Evolutionary conservation across 2,797 vertebrate genomes (phyloP), one percentile per base, ranked within the genome.

Genomic region (Borostomias antarcticus): DNA sequence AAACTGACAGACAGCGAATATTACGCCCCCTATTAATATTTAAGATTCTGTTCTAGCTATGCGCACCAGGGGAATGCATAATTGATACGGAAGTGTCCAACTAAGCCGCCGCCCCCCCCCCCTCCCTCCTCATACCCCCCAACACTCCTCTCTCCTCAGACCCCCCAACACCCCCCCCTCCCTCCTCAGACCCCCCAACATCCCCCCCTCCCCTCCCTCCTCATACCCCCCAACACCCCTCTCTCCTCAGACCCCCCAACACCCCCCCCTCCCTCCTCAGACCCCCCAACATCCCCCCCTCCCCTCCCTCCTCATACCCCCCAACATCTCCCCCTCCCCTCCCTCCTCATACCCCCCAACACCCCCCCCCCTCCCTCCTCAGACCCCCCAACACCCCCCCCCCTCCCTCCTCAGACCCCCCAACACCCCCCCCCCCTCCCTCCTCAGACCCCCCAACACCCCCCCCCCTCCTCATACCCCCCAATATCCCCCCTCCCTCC

Each of bases 11-110:
- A 70, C 35, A 32, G 48, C 30, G 52, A 69, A 71, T n/a, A 62
- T 78, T 72, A 77, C 66, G 68, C 67, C 11, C n/a, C 58, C 64
- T 72, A 80, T 85, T 78, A 85, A 90, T 88, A 86, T 90, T 82
- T 74, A 74, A 83, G 64, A 58, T 62, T 54, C 65, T 69, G 74
- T 50, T 40, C 69, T 19, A 72, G 73, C 69, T 72, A 70, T 66
- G 53, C 45, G 4, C 23, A 64, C 70, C 32, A 52, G 54, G 75
- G 70, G 50, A 81, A 79, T 82, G 65, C 67, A 84, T 85, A 86
- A 89, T 87, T 83, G 76, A 88, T 85, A 73, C 47, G 63, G 73
- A 69, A 74, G 66, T 73, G 78, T 81, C 68, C 59, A 56, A 82
- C 80, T n/a, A n/a, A n/a, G n/a, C 71, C 53, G 29, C n/a, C 13